Evolutionary conservation across 2,113 vertebrate species (phyloP).

Genomic region (Tychaedon coryphoeus): DNA sequence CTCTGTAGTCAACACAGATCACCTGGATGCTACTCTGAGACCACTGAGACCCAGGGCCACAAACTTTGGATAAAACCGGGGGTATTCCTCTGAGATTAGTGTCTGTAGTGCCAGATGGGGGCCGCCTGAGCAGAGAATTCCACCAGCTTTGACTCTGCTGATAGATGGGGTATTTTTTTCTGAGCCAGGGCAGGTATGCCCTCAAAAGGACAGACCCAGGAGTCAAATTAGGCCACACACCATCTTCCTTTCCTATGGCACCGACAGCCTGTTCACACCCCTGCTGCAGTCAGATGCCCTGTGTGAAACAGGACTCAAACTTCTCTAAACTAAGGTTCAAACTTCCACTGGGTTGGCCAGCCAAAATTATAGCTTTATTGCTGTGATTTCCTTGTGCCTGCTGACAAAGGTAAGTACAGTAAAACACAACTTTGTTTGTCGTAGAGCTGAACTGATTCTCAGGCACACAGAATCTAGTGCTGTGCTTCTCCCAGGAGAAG

Average conservation of each 20-base stretch:
- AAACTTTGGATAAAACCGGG: not conserved
- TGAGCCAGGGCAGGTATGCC: not conserved
- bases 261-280: not conserved
- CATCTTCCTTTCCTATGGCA: not conserved
- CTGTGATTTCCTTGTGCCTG: not conserved
- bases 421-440: not conserved
- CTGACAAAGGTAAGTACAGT: not conserved
- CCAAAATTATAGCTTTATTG: not conserved
- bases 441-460: not conserved
- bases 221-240: not conserved
- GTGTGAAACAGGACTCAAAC: not conserved
- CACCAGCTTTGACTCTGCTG: not conserved
- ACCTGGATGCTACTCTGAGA: not conserved
- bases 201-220: not conserved
- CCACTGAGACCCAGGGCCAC: not conserved
- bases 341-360: not conserved
- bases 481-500: not conserved
- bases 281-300: not conserved
- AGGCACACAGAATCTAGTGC: not conserved
- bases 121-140: not conserved
- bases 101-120: not conserved
- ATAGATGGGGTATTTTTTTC: not conserved
- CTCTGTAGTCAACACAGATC: not conserved
- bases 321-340: not conserved
- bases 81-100: not conserved